Conservation (phyloP, 2,797 vertebrate species). For the Gallinago nigripennis region DNA sequence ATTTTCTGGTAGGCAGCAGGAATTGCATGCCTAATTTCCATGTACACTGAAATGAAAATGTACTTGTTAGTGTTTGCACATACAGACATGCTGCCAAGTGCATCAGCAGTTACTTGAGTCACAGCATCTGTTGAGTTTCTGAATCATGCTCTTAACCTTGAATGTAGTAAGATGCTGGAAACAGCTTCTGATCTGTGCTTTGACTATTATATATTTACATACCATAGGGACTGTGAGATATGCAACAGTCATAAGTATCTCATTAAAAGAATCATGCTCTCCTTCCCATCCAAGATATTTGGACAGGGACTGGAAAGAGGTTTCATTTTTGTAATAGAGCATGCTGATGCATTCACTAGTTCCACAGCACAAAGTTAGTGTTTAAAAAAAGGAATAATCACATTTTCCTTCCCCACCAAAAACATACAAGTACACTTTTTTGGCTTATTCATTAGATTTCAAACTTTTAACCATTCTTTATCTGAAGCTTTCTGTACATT, state of each 20-base stretch:
- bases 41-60: conserved; percentile 25
- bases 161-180: conserved; percentile 22
- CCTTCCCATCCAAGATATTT: neutral
- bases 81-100: conserved; percentile 43
- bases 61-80: conserved; percentile 51
- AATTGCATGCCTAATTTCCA: neutral
- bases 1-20: neutral
- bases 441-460: neutral
- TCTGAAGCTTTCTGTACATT: neutral
- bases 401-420: accelerated
- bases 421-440: neutral
- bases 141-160: conserved; percentile 55
- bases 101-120: conserved; percentile 63
- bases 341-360: neutral
- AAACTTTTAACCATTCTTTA: neutral
- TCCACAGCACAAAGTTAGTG: neutral
- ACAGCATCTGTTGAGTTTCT: conserved; percentile 62
- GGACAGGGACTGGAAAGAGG: neutral
- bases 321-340: neutral
- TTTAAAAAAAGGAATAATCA: neutral
- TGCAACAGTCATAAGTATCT: neutral
- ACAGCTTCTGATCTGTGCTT: neutral
- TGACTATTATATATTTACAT: neutral
- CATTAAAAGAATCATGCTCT: neutral
- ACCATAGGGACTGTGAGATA: neutral